phyloP scores from a whole-genome alignment of 2,888 invertebrate genomes.

The Aromia moschata region DNA sequence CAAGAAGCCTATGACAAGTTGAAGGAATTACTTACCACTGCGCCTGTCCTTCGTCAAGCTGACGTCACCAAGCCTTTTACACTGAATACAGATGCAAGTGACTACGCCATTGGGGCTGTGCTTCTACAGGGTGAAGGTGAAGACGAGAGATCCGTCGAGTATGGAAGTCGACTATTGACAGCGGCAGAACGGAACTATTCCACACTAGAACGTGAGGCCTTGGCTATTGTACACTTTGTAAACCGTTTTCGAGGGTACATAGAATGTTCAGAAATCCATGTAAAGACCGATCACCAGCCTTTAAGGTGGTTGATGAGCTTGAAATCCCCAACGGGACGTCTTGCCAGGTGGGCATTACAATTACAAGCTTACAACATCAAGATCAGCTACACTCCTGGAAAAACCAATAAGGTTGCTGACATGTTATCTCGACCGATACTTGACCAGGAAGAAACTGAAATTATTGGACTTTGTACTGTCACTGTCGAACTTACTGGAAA shows the following conservation, averaged over 20 bases:
- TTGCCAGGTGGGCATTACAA: neutral
- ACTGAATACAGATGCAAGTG: neutral
- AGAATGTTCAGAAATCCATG: neutral
- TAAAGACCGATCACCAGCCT: neutral
- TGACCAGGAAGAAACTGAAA: neutral
- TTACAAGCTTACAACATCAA: neutral
- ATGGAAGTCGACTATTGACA: neutral
- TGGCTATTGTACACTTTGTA: neutral
- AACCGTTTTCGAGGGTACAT: neutral
- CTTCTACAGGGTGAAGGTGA: neutral
- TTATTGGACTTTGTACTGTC: neutral
- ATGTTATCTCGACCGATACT: constrained; percentile 1
- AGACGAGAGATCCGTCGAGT: neutral
- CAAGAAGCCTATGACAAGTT: neutral
- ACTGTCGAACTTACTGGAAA: constrained; percentile 10
- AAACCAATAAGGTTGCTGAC: constrained; percentile 1
- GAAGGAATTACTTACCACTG: neutral
- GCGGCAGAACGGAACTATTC: neutral
- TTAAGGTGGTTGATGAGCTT: neutral
- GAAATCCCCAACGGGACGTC: neutral
- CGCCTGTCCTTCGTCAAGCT: neutral
- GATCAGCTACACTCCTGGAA: neutral
- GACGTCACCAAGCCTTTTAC: neutral
- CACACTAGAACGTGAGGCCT: neutral
- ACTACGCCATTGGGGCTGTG: neutral